Base-by-base conservation (phyloP, 2,888 invertebrate species). In the Meiosimyza decipiens region DNA sequence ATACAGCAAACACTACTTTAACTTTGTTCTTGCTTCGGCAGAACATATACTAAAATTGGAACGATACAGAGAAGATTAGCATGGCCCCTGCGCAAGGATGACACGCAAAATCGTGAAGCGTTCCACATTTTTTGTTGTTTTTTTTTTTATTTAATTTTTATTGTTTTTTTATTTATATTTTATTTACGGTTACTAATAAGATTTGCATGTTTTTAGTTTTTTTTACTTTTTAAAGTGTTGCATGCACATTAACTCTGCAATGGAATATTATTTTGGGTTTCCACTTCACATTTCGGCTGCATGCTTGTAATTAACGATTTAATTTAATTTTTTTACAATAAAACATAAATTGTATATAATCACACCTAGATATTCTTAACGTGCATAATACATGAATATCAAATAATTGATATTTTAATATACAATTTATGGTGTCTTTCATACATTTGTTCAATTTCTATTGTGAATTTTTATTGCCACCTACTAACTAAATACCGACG, bases 31-130 rank as follows among this genome's bases (percentile, higher is more conserved):
- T 60, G 12, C 33, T 60, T 60, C 15, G 33, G 91, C 91, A 91
- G 91, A 91, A 92, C 91, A 92, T 92, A 92, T 92, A 91, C 92
- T 93, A 93, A 93, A 93, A 93, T 93, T 94, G 93, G 93, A 94
- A 94, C 93, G 93, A 93, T 94, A 94, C 93, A 94, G 93, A 94
- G 94, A 94, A 94, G 93, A 94, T 94, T 93, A 94, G 93, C 93
- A 93, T 94, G 93, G 93, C 93, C 93, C 93, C 93, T 94, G 93
- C 93, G 93, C 93, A 94, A 94, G 94, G 93, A 94, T 94, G 93
- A 94, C 93, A 93, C 93, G 93, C 93, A 94, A 94, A 94, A 93
- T 94, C 94, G 93, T 93, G 93, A 94, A 93, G 93, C 93, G 93
- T 93, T 86, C 86, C 86, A 85, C 85, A 86, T 87, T 86, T 87